These are phyloP conservation scores for Pimpla rufipes DNA, from an alignment of 2,888 invertebrate genomes.

Conservation along the genomic window DNA sequence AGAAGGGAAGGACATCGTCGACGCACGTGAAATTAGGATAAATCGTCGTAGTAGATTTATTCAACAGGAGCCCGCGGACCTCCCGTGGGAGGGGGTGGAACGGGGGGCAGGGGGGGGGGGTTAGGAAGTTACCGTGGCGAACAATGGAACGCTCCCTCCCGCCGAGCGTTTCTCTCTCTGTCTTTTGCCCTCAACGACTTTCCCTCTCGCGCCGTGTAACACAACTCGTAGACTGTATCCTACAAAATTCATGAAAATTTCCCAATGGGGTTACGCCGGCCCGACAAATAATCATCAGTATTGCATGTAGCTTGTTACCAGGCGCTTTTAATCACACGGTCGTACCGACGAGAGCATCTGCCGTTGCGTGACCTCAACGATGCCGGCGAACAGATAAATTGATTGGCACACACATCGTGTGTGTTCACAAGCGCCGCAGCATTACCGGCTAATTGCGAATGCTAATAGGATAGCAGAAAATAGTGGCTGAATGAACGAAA, in stretches of 20 bases:
- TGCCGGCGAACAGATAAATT: slow-evolving; percentile 52
- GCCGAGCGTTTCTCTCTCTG: slow-evolving; percentile 9
- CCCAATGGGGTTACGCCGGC: slow-evolving; percentile 29
- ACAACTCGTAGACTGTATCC: slow-evolving; percentile 11
- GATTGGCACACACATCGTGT: slow-evolving; percentile 45
- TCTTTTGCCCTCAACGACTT: not conserved
- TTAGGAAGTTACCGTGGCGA: slow-evolving; percentile 25
- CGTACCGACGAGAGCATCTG: not conserved
- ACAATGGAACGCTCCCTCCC: slow-evolving; percentile 41
- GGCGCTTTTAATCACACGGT: slow-evolving; percentile 61
- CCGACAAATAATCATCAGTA: slow-evolving; percentile 55
- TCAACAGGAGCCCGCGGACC: slow-evolving; percentile 42
- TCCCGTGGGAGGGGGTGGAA: slow-evolving; percentile 21
- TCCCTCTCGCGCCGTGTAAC: slow-evolving; percentile 1
- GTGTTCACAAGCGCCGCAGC: not conserved
- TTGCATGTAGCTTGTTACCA: slow-evolving; percentile 51
- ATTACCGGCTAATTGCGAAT: slow-evolving; percentile 41
- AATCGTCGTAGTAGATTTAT: slow-evolving; percentile 63
- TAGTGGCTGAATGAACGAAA: not conserved
- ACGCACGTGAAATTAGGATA: slow-evolving; percentile 62
- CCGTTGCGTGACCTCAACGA: slow-evolving; percentile 41
- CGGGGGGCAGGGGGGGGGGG: slow-evolving; percentile 25
- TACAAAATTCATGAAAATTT: slow-evolving; percentile 62
- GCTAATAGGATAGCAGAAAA: not conserved
- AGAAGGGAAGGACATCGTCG: slow-evolving; percentile 31